Evolutionary conservation across 2,113 vertebrate species (phyloP).

Genomic region (Tyrannus savana): DNA sequence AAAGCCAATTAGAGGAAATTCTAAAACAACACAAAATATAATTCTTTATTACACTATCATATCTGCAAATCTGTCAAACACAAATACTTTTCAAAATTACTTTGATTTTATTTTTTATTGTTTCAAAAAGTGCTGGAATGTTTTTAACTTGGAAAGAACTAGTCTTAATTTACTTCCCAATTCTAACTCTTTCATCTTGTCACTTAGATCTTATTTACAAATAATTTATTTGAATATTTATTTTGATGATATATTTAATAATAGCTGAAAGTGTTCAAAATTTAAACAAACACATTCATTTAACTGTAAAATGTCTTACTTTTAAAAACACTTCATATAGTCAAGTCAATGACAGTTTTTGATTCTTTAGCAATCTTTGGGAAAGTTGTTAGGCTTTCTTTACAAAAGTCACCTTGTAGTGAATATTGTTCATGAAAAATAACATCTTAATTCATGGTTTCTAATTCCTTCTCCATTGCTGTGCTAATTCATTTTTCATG

Average conservation of each 20-base stretch:
- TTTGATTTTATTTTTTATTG: background rate
- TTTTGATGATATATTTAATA: background rate
- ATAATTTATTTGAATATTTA: background rate
- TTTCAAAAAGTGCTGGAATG: background rate
- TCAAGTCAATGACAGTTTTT: background rate
- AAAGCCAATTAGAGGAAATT: background rate
- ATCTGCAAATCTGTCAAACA: background rate
- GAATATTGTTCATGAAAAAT: background rate
- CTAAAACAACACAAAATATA: background rate
- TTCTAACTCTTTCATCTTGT: background rate
- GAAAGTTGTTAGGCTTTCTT: background rate
- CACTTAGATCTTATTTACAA: background rate
- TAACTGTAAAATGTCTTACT: background rate
- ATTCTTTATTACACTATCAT: background rate
- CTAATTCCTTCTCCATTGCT: background rate
- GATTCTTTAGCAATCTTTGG: background rate
- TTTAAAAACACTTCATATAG: background rate
- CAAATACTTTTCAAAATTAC: background rate
- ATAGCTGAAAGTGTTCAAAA: background rate
- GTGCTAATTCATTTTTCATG: fast-evolving
- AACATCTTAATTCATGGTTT: background rate
- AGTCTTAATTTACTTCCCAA: background rate
- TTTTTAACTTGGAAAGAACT: background rate
- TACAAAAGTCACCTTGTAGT: background rate
- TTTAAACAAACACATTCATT: background rate